These are phyloP conservation scores for Ariopsis seemanni DNA, from an alignment of 2,113 vertebrate species.

Conservation along the genomic window DNA sequence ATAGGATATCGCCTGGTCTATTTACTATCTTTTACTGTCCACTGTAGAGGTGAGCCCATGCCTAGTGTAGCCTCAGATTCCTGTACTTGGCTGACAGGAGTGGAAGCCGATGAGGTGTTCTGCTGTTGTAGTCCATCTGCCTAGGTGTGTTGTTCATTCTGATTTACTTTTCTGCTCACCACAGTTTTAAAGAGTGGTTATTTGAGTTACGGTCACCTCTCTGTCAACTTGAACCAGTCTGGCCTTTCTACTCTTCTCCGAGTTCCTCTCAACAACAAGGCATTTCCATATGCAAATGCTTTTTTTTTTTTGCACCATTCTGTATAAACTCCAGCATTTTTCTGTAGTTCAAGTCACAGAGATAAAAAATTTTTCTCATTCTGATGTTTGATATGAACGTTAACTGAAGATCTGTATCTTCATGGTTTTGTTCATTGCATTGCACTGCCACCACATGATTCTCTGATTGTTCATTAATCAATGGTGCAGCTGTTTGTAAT, in stretches of 20 bases:
- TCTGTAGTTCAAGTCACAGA: background rate
- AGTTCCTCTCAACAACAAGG: background rate
- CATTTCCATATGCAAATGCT: background rate
- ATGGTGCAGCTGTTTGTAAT: background rate
- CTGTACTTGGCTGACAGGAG: background rate
- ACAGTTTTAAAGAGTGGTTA: background rate
- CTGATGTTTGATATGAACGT: background rate
- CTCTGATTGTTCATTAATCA: background rate
- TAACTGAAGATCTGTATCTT: background rate
- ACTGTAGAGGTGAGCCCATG: background rate
- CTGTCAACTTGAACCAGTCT: too few relatives aligned
- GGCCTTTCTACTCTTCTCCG: background rate
- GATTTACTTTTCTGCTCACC: background rate
- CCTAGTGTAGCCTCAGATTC: background rate
- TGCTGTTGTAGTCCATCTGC: background rate
- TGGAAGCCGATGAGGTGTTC: background rate
- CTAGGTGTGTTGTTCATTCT: background rate
- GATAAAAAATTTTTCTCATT: background rate
- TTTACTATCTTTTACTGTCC: background rate
- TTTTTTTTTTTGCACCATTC: background rate
- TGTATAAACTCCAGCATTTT: background rate
- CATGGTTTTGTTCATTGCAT: background rate
- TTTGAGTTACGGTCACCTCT: background rate
- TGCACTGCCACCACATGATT: background rate
- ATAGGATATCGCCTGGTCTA: background rate